phyloP scores from a whole-genome alignment of 2,888 invertebrate genomes.

The Eilema caniola region DNA sequence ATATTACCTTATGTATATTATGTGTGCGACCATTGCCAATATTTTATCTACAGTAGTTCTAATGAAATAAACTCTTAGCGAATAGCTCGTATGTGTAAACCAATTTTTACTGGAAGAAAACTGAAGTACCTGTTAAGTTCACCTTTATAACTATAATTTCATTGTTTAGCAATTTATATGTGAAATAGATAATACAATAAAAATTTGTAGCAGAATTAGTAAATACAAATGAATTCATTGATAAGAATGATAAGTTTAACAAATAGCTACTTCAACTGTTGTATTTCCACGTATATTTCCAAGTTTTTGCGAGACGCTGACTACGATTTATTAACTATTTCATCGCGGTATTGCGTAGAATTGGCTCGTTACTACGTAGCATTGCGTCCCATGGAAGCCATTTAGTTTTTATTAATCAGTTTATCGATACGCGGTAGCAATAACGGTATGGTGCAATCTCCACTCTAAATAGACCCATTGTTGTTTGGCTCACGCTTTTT shows the following conservation, averaged over 20 bases:
- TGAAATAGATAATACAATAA: too few species aligned
- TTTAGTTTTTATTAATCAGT: constrained; percentile 58
- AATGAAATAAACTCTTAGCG: neutral
- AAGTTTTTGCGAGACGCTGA: constrained; percentile 51
- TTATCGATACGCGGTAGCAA: constrained; percentile 67
- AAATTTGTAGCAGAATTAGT: neutral
- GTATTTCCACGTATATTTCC: constrained; percentile 43
- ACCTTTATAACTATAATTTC: too few species aligned
- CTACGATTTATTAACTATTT: constrained; percentile 60
- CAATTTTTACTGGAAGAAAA: neutral
- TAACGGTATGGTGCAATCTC: constrained; percentile 59
- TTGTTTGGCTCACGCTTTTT: constrained; percentile 62
- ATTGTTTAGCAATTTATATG: neutral
- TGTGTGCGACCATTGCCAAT: constrained; percentile 22
- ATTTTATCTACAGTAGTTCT: neutral
- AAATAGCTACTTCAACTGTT: constrained; percentile 45
- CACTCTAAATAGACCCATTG: constrained; percentile 59
- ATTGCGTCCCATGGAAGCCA: constrained; percentile 58
- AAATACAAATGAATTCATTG: constrained; percentile 9
- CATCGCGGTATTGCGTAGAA: constrained; percentile 60
- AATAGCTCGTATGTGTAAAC: too few species aligned
- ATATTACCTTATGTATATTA: constrained; percentile 55
- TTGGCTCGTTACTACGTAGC: constrained; percentile 63
- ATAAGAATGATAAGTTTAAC: constrained; percentile 31
- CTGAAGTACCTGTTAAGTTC: neutral